These are phyloP conservation scores for Cremastinae sp. DNA, from an alignment of 2,888 invertebrate species.

Conservation along the genomic window DNA sequence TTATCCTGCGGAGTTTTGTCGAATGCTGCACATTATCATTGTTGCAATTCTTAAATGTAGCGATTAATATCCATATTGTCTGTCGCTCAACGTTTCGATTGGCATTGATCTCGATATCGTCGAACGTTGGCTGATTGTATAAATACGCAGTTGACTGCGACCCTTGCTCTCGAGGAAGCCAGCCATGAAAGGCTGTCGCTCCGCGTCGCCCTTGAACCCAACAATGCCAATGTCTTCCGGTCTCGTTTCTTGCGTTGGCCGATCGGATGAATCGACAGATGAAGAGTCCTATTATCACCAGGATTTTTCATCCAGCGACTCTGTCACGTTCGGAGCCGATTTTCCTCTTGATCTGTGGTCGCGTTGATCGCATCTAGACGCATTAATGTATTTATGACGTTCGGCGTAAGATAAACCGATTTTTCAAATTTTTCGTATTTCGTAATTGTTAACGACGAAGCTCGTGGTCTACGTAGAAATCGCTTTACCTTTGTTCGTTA, in stretches of 20 bases:
- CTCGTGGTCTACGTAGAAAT: conserved; percentile 94
- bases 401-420: conserved; percentile 84
- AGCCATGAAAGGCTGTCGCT: conserved; percentile 95
- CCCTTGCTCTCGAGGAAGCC: conserved; percentile 90
- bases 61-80: too few species aligned
- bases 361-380: conserved; percentile 89
- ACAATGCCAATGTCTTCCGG: conserved; percentile 93
- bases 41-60: too few species aligned
- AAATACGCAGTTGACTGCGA: too few species aligned
- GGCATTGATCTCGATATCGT: not conserved
- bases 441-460: conserved; percentile 89
- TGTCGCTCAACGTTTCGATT: too few species aligned
- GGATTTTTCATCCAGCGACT: conserved; percentile 91
- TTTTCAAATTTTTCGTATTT: conserved; percentile 80
- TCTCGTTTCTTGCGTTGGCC: conserved; percentile 89
- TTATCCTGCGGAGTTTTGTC: conserved; percentile 91
- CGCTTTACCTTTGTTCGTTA: too few species aligned
- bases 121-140: too few species aligned
- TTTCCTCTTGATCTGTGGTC: conserved; percentile 91
- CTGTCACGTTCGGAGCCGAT: conserved; percentile 92
- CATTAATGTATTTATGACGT: too few species aligned
- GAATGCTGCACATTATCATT: conserved; percentile 75
- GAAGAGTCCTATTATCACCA: conserved; percentile 91
- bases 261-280: conserved; percentile 88
- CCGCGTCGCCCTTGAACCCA: conserved; percentile 88